phyloP scores from a whole-genome alignment of 2,113 vertebrate genomes.

The Neopipo cinnamomea region DNA sequence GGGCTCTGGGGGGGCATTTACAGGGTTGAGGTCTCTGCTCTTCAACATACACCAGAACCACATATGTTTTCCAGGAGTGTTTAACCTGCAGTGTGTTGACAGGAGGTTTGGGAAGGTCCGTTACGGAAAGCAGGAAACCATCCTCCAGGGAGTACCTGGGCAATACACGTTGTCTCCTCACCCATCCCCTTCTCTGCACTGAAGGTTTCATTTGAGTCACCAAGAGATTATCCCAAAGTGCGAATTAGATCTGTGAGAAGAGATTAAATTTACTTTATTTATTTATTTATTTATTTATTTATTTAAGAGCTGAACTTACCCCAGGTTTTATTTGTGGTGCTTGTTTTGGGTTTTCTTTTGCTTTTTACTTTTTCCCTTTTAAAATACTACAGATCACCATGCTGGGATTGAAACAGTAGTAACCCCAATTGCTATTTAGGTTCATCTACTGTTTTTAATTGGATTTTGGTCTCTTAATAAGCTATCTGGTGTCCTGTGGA shows the following conservation, averaged over 20 bases:
- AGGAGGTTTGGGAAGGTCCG: neutral
- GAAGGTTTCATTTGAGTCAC: neutral
- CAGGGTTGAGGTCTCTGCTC: neutral
- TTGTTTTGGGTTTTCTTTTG: neutral
- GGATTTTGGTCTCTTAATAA: neutral
- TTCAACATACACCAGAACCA: rapidly evolving
- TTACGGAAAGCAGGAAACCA: neutral
- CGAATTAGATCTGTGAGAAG: neutral
- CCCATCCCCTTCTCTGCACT: neutral
- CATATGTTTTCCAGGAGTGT: rapidly evolving
- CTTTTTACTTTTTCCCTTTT: neutral
- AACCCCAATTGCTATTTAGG: neutral
- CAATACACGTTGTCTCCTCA: rapidly evolving
- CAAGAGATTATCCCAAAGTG: neutral
- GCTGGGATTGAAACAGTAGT: neutral
- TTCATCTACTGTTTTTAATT: neutral
- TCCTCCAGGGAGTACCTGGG: neutral
- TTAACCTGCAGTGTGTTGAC: rapidly evolving
- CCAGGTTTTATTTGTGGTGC: neutral
- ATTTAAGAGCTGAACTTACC: neutral
- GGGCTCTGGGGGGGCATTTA: neutral
- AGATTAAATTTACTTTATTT: neutral
- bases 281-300: neutral
- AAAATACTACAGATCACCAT: neutral
- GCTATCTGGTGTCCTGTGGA: neutral